A percentile compares a stretch with the other conserved stretches of the same genome.
phyloP scores from a whole-genome alignment of 2,113 vertebrate species.

The Alosa alosa region DNA sequence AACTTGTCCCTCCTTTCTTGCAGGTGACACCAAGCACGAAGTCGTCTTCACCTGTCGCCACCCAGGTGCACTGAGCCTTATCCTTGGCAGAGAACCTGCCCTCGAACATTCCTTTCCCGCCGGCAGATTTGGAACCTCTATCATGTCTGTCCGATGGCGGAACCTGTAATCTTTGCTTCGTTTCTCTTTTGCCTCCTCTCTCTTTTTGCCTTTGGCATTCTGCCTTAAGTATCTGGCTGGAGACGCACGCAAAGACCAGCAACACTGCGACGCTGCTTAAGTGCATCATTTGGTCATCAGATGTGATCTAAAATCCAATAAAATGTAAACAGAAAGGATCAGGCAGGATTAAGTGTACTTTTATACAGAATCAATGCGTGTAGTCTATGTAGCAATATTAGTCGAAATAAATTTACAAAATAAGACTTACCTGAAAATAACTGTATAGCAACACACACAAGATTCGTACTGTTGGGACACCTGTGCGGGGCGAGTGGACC shows the following conservation, averaged over 20 bases:
- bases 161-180: background rate
- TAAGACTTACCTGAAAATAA: constrained; percentile 44
- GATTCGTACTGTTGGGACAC: constrained; percentile 29
- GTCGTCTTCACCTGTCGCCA: constrained; percentile 42
- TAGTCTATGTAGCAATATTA: constrained; percentile 5
- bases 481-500: constrained; percentile 1
- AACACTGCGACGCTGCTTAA: constrained; percentile 60
- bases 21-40: constrained; percentile 70
- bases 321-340: background rate
- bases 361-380: background rate
- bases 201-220: constrained; percentile 50
- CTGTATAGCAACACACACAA: constrained; percentile 23
- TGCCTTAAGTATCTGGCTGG: constrained; percentile 60
- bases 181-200: constrained; percentile 47
- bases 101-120: constrained; percentile 50
- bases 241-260: constrained; percentile 70
- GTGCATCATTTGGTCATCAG: constrained; percentile 61
- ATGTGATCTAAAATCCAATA: background rate
- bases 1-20: constrained; percentile 42
- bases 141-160: constrained; percentile 30
- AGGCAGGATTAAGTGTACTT: background rate
- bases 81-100: constrained; percentile 76
- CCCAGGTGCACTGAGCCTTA: constrained; percentile 79
- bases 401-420: constrained; percentile 18
- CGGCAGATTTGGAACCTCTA: constrained; percentile 44